These are phyloP conservation scores for Leptura quadrifasciata DNA, from an alignment of 2,888 invertebrate species.

Conservation along the genomic window DNA sequence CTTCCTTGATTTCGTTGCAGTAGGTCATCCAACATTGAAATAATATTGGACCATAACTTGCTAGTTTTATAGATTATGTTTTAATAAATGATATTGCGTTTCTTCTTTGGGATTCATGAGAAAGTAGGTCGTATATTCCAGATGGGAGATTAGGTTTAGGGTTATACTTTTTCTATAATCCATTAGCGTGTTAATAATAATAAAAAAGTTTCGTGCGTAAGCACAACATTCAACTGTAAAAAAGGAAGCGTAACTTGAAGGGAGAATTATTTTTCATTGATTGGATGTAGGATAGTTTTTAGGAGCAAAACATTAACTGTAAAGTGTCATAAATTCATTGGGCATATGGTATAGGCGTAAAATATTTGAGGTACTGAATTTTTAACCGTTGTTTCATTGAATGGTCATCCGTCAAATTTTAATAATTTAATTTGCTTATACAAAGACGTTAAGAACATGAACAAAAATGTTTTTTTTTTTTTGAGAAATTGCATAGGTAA, in stretches of 20 bases:
- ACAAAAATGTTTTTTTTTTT: too few species aligned
- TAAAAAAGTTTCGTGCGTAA: neutral
- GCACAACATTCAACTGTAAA: neutral
- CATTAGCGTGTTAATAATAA: constrained; percentile 8
- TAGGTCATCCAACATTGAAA: neutral
- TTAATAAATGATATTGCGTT: constrained; percentile 6
- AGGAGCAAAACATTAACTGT: neutral
- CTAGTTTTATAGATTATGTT: neutral
- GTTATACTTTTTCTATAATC: constrained; percentile 3
- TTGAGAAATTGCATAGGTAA: too few species aligned
- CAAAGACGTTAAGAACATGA: too few species aligned
- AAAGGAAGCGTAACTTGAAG: neutral
- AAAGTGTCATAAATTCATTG: too few species aligned
- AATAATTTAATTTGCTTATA: too few species aligned
- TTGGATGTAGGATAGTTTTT: neutral
- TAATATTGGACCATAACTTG: neutral
- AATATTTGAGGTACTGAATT: too few species aligned
- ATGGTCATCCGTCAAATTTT: too few species aligned
- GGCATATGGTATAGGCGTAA: too few species aligned
- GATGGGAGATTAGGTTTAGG: neutral
- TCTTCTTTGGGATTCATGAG: neutral
- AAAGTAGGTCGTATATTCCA: neutral
- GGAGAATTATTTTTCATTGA: neutral
- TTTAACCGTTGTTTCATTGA: too few species aligned
- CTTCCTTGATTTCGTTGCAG: neutral